Conservation (phyloP, 2,888 invertebrate species). For the Agapostemon virescens region DNA sequence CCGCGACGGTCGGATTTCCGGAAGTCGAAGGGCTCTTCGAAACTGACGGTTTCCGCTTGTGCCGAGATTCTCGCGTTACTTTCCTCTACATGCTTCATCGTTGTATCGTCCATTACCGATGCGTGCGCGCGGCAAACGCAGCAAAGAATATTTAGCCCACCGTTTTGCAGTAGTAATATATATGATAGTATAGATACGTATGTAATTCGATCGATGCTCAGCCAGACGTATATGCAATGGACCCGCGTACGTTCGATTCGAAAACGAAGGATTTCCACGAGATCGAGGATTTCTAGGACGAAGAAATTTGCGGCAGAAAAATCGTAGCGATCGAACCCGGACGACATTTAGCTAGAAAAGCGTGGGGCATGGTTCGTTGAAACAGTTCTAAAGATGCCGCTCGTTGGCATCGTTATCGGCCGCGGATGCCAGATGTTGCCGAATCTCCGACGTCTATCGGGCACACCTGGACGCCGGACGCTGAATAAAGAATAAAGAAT, state of each 20-base stretch:
- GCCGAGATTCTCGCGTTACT: neutral
- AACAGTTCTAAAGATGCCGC: constrained; percentile 49
- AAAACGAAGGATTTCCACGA: neutral
- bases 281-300: constrained; percentile 2
- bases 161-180: too few species aligned
- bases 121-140: too few species aligned
- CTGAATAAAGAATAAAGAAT: constrained; percentile 2
- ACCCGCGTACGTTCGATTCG: neutral
- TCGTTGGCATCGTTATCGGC: constrained; percentile 47
- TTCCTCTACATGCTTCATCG: neutral
- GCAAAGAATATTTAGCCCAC: neutral
- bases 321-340: constrained; percentile 34
- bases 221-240: neutral
- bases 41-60: neutral
- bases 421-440: constrained; percentile 54
- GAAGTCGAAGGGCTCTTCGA: neutral
- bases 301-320: neutral
- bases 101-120: neutral
- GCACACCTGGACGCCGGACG: constrained; percentile 25
- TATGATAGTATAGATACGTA: too few species aligned
- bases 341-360: constrained; percentile 40
- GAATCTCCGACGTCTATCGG: constrained; percentile 39
- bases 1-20: neutral
- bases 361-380: constrained; percentile 40
- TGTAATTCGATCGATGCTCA: neutral